phyloP scores from a whole-genome alignment of 1,140 invertebrate species.

The Mesaphorura yosii region DNA sequence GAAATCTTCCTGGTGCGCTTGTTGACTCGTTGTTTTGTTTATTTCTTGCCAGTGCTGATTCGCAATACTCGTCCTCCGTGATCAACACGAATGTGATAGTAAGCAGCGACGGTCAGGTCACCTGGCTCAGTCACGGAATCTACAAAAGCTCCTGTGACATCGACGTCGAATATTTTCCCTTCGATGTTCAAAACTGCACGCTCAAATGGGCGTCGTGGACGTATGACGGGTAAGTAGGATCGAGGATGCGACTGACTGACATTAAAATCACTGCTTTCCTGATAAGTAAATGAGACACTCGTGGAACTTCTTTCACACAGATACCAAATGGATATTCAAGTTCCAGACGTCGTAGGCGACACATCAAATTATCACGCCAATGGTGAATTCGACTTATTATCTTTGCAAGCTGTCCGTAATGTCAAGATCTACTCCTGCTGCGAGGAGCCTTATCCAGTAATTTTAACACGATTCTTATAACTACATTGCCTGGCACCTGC shows the following conservation, averaged over 20 bases:
- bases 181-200: constrained; percentile 80
- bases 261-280: too few relatives aligned
- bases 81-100: constrained; percentile 76
- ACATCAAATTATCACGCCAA: constrained; percentile 65
- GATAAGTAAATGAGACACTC: too few relatives aligned
- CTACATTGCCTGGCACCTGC: constrained; percentile 33
- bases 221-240: constrained; percentile 88
- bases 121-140: constrained; percentile 70
- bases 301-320: too few relatives aligned
- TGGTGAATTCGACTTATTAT: constrained; percentile 64
- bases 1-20: not conserved
- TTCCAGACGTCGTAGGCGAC: constrained; percentile 59
- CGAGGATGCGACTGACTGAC: too few relatives aligned
- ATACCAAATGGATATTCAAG: constrained; percentile 58
- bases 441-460: constrained; percentile 47
- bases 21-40: not conserved
- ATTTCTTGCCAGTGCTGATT: constrained; percentile 57
- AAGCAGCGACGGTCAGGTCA: constrained; percentile 54
- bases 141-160: constrained; percentile 78
- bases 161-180: constrained; percentile 88
- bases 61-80: constrained; percentile 61
- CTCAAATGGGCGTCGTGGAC: constrained; percentile 96
- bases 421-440: constrained; percentile 60
- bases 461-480: too few relatives aligned
- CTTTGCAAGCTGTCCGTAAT: constrained; percentile 56